phyloP scores from a whole-genome alignment of 2,113 vertebrate genomes.

The Erythrocebus patas region DNA sequence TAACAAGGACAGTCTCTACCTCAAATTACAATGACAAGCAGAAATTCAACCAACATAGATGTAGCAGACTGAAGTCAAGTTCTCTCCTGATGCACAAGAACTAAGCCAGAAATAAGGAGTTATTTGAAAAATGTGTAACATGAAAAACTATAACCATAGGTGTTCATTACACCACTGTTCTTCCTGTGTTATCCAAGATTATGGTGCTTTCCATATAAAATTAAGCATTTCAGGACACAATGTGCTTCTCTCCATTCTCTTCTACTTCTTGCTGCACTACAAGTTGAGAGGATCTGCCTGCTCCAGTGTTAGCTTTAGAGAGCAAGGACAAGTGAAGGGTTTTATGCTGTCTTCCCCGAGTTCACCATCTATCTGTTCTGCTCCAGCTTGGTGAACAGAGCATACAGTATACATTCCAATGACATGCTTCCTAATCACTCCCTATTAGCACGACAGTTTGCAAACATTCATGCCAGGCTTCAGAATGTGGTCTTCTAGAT shows the following conservation, averaged over 20 bases:
- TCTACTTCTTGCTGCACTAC: background rate
- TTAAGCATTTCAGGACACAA: background rate
- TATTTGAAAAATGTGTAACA: background rate
- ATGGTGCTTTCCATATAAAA: background rate
- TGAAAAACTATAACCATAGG: background rate
- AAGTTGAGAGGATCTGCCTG: background rate
- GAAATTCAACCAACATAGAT: conserved; percentile 10
- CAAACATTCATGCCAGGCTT: background rate
- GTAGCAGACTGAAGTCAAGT: background rate
- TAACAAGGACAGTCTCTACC: background rate
- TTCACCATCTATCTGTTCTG: background rate
- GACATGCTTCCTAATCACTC: background rate
- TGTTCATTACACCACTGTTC: background rate
- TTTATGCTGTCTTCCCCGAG: background rate
- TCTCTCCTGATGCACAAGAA: background rate
- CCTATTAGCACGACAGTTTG: background rate
- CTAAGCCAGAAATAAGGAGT: background rate
- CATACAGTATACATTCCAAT: background rate
- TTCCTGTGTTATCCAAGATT: background rate
- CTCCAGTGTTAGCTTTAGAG: background rate
- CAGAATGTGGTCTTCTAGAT: background rate
- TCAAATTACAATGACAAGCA: background rate
- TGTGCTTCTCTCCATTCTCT: background rate
- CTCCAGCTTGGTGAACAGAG: background rate
- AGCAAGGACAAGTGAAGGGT: background rate